These are phyloP conservation scores for Rissa tridactyla DNA, from an alignment of 2,113 vertebrate genomes.

Conservation along the genomic window DNA sequence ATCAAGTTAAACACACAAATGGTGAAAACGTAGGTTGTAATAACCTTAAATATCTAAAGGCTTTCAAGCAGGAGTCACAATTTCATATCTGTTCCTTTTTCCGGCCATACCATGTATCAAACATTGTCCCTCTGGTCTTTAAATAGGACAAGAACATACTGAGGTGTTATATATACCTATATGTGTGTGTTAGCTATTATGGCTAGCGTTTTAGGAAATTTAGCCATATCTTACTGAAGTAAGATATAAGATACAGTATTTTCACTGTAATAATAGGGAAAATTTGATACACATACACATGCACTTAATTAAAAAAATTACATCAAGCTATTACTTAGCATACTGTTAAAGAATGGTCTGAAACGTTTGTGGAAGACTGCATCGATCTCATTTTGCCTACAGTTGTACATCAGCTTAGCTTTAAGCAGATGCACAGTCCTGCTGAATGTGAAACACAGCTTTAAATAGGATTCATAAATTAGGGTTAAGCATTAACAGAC, in stretches of 20 bases:
- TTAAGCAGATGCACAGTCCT: background rate
- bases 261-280: background rate
- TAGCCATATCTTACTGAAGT: background rate
- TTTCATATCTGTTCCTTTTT: conserved; percentile 30
- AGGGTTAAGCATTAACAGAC: background rate
- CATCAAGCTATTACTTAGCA: background rate
- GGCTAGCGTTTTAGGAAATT: background rate
- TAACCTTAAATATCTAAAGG: conserved; percentile 64
- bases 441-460: background rate
- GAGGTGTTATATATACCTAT: background rate
- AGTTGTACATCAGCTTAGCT: background rate
- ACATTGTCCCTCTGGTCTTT: background rate
- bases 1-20: conserved; percentile 61
- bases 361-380: background rate
- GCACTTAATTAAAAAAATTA: background rate
- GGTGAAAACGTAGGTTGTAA: conserved; percentile 31
- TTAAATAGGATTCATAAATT: conserved; percentile 25
- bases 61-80: conserved; percentile 28
- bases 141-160: background rate
- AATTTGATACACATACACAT: background rate
- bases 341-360: background rate
- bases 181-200: background rate
- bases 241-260: background rate
- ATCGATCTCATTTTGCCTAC: background rate
- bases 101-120: background rate